Base-by-base conservation (phyloP, 1,140 invertebrate genomes). In the Venturia canescens region DNA sequence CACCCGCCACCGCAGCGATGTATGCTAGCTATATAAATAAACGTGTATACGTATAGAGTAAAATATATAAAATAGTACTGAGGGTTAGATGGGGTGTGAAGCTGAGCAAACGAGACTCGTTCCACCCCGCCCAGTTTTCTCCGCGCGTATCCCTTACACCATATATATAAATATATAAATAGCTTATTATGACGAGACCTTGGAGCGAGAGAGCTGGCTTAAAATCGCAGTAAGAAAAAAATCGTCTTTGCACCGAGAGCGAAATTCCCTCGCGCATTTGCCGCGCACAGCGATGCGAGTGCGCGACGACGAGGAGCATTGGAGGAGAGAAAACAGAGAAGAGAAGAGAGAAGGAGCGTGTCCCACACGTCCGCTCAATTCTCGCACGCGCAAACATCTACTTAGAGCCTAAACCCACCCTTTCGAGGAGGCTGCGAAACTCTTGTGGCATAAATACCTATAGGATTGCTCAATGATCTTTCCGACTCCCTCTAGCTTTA, bases 181-280 rank as follows among this genome's bases (percentile, higher is more conserved):
- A 63, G 60, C 23, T 63, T 26, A 63, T 63, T 63, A 63, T 63
- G 60, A 63, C 23, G 60, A 63, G 60, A 63, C 23, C 60, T 63
- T 26, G 3, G 21, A 23, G 21, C 63, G 70, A 72, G 70, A 72
- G 70, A 38, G 70, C 23, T 72, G 60, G 11, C 23, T 23, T n/a
- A 63, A 26, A 63, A 63, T 72, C 31, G 71, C 48, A 48, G 71
- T 74, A 57, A 72, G 38, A 53, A 53, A 63, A 63, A 74, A 53
- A 74, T 74, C 71, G 57, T 74, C 71, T 44, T 74, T 80, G 69
- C 66, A 67, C 82, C 84, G 78, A 80, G 71, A 74, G 60, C n/a
- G 80, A 84, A 74, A 81, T 85, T 83, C 78, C 84, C 84, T 81
- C 84, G 81, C 83, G 83, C 85, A 85, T 86, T 79, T 83, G 80